A percentile compares a stretch with the other conserved stretches of the same genome.
Evolutionary conservation across 2,888 invertebrate species (phyloP).

Genomic region (Spisula solida): DNA sequence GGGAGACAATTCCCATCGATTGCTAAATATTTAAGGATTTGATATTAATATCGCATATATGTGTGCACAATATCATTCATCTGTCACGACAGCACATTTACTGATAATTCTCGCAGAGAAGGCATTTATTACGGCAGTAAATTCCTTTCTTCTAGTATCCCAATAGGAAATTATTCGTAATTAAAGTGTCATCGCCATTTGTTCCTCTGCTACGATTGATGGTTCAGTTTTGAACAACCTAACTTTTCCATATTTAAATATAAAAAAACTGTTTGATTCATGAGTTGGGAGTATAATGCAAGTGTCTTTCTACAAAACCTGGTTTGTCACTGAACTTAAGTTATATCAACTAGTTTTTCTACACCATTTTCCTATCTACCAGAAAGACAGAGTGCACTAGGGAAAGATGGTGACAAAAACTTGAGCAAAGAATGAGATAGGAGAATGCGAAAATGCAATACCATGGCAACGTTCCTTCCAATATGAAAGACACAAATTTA

Average conservation of each 20-base stretch:
- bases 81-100: constrained; percentile 1
- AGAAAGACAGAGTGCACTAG: constrained; percentile 14
- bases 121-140: constrained; percentile 24
- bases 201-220: constrained; percentile 1
- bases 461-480: not conserved
- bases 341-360: constrained; percentile 15
- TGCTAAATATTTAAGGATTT: constrained; percentile 27
- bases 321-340: constrained; percentile 11
- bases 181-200: constrained; percentile 21
- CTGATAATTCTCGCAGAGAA: constrained; percentile 19
- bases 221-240: constrained; percentile 10
- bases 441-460: constrained; percentile 18
- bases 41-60: constrained; percentile 14
- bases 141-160: constrained; percentile 13
- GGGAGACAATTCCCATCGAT: not conserved
- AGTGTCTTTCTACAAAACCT: constrained; percentile 16
- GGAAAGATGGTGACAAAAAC: constrained; percentile 11
- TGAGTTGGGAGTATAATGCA: constrained; percentile 20
- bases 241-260: constrained; percentile 20
- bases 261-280: constrained; percentile 25
- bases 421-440: not conserved
- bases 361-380: constrained; percentile 20
- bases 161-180: constrained; percentile 28
- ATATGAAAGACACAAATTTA: constrained; percentile 18
- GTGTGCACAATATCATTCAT: not conserved